Evolutionary conservation across 2,113 vertebrate species (phyloP), one percentile per base, ranked within the genome.

Genomic region (Petrocephalus microphthalmus): DNA sequence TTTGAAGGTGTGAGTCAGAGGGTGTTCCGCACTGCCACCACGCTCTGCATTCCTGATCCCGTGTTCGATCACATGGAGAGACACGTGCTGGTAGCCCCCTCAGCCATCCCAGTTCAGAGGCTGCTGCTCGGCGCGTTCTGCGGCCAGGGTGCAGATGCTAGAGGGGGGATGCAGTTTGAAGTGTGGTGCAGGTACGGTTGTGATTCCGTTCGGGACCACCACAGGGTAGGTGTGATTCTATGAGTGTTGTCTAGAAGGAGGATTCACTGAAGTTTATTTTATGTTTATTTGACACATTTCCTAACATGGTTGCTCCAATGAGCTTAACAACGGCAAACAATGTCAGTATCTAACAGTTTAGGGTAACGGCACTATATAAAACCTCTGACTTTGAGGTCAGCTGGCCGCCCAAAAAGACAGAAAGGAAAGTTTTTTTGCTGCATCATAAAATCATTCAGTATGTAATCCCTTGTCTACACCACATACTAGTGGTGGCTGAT

Each of bases 171-270:
- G 89, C 96, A 96, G 82, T 99, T 99, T 93, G 98, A 99, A 94
- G 95, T 99, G 88, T 99, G 98, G 98, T 99, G 97, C 97, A 98
- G 98, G 98, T 99, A 95, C 88, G 90, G 91, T 7, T 15, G 53
- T 25, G 20, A 20, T 17, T 84, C 54, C 22, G 19, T n/a, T 5
- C 0, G 0, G 5, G 53, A 74, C 52, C 89, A 60, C 25, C 45
- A 83, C 84, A 52, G 87, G 87, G 67, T 19, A 57, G 42, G 3
- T 53, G 47, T 49, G 15, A 5, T 64, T 11, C 37, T 60, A 3
- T 42, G 17, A n/a, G 86, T 20, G 7, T 57, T 17, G 47, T 11
- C 33, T 25, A 67, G 33, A 19, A n/a, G 53, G 20, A 6, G 17
- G 8, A 5, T 87, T 11, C 4, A 57, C 15, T 87, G 29, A 45